Percentiles rank a stretch among this genome's conserved stretches.
Evolutionary conservation across 2,113 vertebrate species (phyloP).

Genomic region (human): GRCh38 chr2:104055501-104056000

Average conservation of each 20-base stretch:
- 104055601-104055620: not conserved
- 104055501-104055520: not conserved
- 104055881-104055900: not conserved
- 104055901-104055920: not conserved
- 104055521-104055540: not conserved
- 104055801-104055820: not conserved
- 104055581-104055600: constrained; percentile 1
- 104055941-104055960: not conserved
- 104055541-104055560: constrained; percentile 23
- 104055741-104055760: constrained; percentile 1
- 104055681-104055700: constrained; percentile 51
- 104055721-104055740: constrained; percentile 25
- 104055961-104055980: not conserved
- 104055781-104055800: constrained; percentile 1
- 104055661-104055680: not conserved
- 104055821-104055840: constrained; percentile 9
- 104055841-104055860: not conserved
- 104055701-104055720: constrained; percentile 39
- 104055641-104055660: constrained; percentile 41
- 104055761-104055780: constrained; percentile 41
- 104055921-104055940: not conserved
- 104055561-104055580: constrained; percentile 8
- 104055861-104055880: not conserved
- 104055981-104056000: not conserved
- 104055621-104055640: not conserved